A percentile compares a stretch with the other conserved stretches of the same genome.
Evolutionary conservation across 1,140 invertebrate species (phyloP).

Genomic region (Solenopsis invicta): DNA sequence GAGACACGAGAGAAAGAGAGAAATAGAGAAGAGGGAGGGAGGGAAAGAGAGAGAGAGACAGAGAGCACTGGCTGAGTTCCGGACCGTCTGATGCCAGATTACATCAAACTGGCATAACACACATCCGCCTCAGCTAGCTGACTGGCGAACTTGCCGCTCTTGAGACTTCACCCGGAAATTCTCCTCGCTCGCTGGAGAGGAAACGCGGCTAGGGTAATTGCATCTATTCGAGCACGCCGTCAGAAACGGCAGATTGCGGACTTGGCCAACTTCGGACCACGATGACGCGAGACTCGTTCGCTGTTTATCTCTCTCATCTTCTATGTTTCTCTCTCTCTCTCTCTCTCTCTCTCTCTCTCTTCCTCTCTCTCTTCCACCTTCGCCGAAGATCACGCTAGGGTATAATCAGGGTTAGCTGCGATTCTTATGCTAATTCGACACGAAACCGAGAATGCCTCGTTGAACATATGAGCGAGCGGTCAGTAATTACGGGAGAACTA

Average conservation of each 20-base stretch:
- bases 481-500: constrained; percentile 1
- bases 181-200: constrained; percentile 69
- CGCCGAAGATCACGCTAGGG: background rate
- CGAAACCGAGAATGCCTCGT: constrained; percentile 12
- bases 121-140: constrained; percentile 68
- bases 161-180: constrained; percentile 78
- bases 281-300: constrained; percentile 49
- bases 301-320: constrained; percentile 6
- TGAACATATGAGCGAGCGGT: background rate
- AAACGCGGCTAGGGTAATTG: constrained; percentile 73
- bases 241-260: constrained; percentile 59
- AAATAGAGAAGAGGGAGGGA: background rate
- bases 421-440: constrained; percentile 45
- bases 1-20: constrained; percentile 40
- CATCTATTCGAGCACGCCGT: constrained; percentile 66
- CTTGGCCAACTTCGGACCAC: constrained; percentile 57
- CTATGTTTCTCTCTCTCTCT: background rate
- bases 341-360: background rate
- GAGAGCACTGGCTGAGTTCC: constrained; percentile 42
- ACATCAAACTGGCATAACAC: constrained; percentile 81
- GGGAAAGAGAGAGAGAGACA: background rate
- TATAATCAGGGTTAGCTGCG: constrained; percentile 22
- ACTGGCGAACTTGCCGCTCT: constrained; percentile 72
- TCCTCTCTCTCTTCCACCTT: background rate
- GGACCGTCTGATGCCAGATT: constrained; percentile 73